Percentiles rank a stretch among this genome's conserved stretches.
phyloP scores from a whole-genome alignment of 2,888 invertebrate species.

The Lepidocyrtinus sp. region DNA sequence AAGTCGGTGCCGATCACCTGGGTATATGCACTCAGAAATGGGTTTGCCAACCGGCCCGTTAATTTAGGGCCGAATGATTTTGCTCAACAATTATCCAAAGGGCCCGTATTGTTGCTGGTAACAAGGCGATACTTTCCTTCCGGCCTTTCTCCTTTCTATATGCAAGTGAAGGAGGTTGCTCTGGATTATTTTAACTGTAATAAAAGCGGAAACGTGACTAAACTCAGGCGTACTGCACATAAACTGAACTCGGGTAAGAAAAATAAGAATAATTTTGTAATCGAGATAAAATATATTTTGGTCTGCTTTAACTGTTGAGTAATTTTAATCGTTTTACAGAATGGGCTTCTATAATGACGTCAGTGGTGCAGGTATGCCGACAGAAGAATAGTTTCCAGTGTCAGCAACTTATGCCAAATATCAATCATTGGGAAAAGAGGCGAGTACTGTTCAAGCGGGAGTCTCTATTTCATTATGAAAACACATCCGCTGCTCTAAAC shows the following conservation, averaged over 20 bases:
- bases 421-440: conserved; percentile 64
- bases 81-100: conserved; percentile 61
- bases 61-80: conserved; percentile 65
- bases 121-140: conserved; percentile 68
- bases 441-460: conserved; percentile 58
- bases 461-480: conserved; percentile 64
- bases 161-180: conserved; percentile 68
- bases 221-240: conserved; percentile 64
- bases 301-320: background rate
- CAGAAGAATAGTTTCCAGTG: conserved; percentile 43
- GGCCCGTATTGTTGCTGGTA: conserved; percentile 65
- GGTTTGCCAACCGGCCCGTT: conserved; percentile 69
- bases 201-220: conserved; percentile 69
- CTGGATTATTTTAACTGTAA: conserved; percentile 70
- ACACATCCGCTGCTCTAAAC: conserved; percentile 51
- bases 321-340: conserved; percentile 49
- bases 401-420: conserved; percentile 44
- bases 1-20: conserved; percentile 66
- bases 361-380: conserved; percentile 61
- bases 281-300: background rate
- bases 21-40: conserved; percentile 68
- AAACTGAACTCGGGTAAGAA: conserved; percentile 66
- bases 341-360: conserved; percentile 66
- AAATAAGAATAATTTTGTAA: conserved; percentile 1
- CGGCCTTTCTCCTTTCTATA: conserved; percentile 68